A percentile compares a stretch with the other conserved stretches of the same genome.
Conservation (phyloP, 2,888 invertebrate genomes). For the Coleophora deauratella region DNA sequence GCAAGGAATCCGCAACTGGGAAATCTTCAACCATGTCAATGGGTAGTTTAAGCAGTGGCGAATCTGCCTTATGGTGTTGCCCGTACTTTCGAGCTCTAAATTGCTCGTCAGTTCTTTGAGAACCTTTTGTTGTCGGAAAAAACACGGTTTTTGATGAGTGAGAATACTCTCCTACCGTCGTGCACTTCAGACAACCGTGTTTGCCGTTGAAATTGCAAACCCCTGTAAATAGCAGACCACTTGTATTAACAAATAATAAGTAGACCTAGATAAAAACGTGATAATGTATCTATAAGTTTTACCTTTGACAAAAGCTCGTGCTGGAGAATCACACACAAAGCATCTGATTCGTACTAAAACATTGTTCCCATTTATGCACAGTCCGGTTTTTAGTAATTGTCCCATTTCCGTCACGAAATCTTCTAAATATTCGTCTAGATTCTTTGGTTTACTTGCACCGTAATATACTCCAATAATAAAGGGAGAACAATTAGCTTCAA, state of each 20-base stretch:
- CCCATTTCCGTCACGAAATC: conserved; percentile 3
- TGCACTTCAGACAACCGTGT: conserved; percentile 12
- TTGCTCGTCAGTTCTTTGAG: conserved; percentile 13
- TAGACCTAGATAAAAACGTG: too few relatives aligned
- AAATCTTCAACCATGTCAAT: conserved; percentile 23
- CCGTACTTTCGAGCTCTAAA: conserved; percentile 19
- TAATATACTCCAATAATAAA: conserved; percentile 1
- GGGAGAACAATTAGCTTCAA: conserved; percentile 3
- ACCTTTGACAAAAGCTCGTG: conserved; percentile 6
- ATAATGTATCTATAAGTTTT: neutral
- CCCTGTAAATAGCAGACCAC: conserved; percentile 3
- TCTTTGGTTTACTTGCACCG: neutral
- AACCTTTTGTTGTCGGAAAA: conserved; percentile 4
- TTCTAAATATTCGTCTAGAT: conserved; percentile 1
- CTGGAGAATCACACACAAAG: conserved; percentile 8
- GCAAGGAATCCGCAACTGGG: conserved; percentile 19
- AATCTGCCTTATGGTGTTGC: conserved; percentile 17
- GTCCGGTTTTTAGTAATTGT: conserved; percentile 1
- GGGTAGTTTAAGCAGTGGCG: conserved; percentile 14
- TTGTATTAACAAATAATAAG: too few relatives aligned
- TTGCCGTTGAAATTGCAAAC: conserved; percentile 11
- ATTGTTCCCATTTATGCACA: neutral
- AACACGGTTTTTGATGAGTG: conserved; percentile 8
- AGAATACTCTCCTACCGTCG: conserved; percentile 10
- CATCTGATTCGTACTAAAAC: conserved; percentile 1